Conservation (phyloP, 35 echinoderm and acorn worm species). For the Eucidaris tribuloides region DNA sequence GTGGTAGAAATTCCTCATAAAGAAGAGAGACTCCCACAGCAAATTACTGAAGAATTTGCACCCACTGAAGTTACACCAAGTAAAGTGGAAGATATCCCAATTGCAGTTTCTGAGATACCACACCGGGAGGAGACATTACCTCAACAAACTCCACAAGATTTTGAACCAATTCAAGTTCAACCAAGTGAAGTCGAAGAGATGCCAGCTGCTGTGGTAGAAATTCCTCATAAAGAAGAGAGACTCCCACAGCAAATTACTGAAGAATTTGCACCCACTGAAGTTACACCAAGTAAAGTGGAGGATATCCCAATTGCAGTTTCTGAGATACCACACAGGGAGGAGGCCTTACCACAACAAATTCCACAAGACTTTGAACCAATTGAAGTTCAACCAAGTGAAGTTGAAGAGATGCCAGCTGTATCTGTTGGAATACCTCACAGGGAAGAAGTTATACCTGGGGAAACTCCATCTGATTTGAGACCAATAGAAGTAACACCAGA, state of each 20-base stretch:
- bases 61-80: neutral
- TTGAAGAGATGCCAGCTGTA: neutral
- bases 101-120: neutral
- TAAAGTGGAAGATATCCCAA: neutral
- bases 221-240: neutral
- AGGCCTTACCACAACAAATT: neutral
- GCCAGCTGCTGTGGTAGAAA: neutral
- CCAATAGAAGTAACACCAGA: neutral
- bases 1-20: slow-evolving; percentile 3
- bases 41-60: slow-evolving; percentile 24
- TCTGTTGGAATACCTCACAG: neutral
- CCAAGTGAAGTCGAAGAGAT: slow-evolving; percentile 3
- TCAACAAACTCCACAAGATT: slow-evolving; percentile 4
- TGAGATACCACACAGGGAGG: neutral
- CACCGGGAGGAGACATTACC: neutral
- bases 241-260: slow-evolving; percentile 7
- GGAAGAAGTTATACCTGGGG: slow-evolving; percentile 1
- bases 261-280: slow-evolving; percentile 14
- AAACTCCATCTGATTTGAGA: neutral
- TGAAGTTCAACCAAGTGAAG: neutral
- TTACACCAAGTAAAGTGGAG: neutral
- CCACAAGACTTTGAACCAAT: neutral
- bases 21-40: neutral
- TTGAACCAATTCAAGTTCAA: neutral
- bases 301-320: neutral